Base-by-base conservation (phyloP, 2,797 vertebrate species). In the Rhinatrema bivittatum region DNA sequence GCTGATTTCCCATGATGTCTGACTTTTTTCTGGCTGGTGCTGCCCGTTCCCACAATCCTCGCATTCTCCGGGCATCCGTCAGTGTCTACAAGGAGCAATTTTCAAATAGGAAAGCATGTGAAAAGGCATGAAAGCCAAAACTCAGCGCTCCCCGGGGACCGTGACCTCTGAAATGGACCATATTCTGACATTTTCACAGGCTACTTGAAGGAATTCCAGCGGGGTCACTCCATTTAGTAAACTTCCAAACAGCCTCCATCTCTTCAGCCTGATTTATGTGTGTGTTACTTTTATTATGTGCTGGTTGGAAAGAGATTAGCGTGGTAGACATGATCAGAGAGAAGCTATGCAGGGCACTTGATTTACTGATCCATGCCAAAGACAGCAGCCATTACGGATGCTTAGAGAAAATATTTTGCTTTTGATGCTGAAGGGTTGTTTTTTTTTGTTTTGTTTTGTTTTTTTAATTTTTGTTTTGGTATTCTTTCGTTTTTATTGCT, bases 1-100 rank as follows among this genome's bases (percentile, higher is more conserved):
- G 57, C 42, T 26, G 50, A 38, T 74, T 85, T 84, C 79, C 76
- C 76, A 79, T 58, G 68, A 48, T 73, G 65, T 64, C 65, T 60
- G 60, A 69, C 57, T 66, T n/a, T n/a, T n/a, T 59, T 62, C 40
- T 72, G 50, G 42, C 50, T 62, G 70, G 69, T 76, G 69, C 68
- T 71, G 78, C 76, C 74, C 79, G 81, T 87, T 88, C 84, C 86
- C 83, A 88, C 85, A 87, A 72, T 74, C 68, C 56, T 59, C 52
- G 46, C 79, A 85, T 81, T 85, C 80, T 61, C 80, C 76, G 72
- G 70, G 70, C 79, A 78, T 83, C 82, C 75, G 74, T 86, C 79
- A 84, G 72, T 78, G 74, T 76, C 72, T 75, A 57, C 74, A 70
- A 82, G 76, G 71, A 89, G 85, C 70, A 75, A 64, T 79, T 85